Evolutionary conservation across 2,797 vertebrate genomes (phyloP).

Genomic region (Enteromius afrohamiltoni): DNA sequence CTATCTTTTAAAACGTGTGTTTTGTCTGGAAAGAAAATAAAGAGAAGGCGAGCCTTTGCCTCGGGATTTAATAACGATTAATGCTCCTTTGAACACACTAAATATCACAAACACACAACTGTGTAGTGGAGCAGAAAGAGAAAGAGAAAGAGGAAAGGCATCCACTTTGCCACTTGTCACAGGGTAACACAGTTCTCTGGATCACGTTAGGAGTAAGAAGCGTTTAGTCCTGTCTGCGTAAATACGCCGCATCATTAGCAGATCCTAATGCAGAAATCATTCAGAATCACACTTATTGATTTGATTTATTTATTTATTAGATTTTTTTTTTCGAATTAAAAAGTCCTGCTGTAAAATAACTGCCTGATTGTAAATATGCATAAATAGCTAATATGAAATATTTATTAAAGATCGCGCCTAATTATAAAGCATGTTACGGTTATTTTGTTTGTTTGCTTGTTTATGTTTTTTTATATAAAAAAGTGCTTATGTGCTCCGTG

Average conservation of each 20-base stretch:
- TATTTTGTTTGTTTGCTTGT: not conserved
- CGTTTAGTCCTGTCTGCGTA: slow-evolving; percentile 14
- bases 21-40: slow-evolving; percentile 72
- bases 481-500: no score
- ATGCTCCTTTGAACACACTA: slow-evolving; percentile 59
- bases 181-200: slow-evolving; percentile 13
- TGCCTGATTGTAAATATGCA: slow-evolving; percentile 4
- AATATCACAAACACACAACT: slow-evolving; percentile 50
- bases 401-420: not conserved
- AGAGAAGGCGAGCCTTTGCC: slow-evolving; percentile 64
- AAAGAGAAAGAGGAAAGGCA: not conserved
- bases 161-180: slow-evolving; percentile 13
- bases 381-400: not conserved
- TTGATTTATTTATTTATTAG: slow-evolving; percentile 8
- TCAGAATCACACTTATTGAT: slow-evolving; percentile 48
- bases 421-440: not conserved
- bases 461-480: not conserved
- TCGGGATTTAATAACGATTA: slow-evolving; percentile 65
- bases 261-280: slow-evolving; percentile 46
- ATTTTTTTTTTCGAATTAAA: slow-evolving; percentile 44
- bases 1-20: slow-evolving; percentile 71
- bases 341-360: slow-evolving; percentile 18
- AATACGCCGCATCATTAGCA: slow-evolving; percentile 19
- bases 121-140: not conserved
- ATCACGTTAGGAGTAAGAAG: slow-evolving; percentile 7